phyloP scores from a whole-genome alignment of 2,888 invertebrate species.

The Agrilus mali region DNA sequence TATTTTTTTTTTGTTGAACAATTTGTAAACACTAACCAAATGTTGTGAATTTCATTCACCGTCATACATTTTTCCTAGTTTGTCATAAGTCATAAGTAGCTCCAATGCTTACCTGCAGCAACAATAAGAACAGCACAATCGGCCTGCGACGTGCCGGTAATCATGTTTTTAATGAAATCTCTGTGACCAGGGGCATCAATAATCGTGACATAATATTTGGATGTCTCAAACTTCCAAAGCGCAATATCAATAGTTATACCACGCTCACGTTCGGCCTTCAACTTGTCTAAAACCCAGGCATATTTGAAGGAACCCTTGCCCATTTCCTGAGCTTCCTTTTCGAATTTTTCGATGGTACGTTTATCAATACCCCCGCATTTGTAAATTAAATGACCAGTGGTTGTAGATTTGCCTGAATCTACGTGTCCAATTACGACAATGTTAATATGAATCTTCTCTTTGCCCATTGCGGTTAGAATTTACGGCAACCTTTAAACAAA shows the following conservation, averaged over 20 bases:
- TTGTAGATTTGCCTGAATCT: constrained; percentile 98
- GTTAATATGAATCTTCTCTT: constrained; percentile 98
- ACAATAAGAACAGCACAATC: constrained; percentile 98
- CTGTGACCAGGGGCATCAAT: constrained; percentile 99
- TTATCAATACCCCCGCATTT: constrained; percentile 99
- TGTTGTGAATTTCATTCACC: too few relatives aligned
- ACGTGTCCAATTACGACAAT: constrained; percentile 99
- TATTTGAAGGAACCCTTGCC: constrained; percentile 99
- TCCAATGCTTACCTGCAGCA: constrained; percentile 97
- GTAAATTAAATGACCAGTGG: constrained; percentile 98
- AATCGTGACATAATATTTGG: constrained; percentile 94
- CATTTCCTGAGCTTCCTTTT: constrained; percentile 99
- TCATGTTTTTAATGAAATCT: constrained; percentile 99
- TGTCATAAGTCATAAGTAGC: too few relatives aligned
- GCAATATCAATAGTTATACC: constrained; percentile 99
- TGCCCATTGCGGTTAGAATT: constrained; percentile 32
- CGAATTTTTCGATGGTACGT: constrained; percentile 99
- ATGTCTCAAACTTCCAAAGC: constrained; percentile 96
- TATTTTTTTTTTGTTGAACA: too few relatives aligned
- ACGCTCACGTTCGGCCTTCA: constrained; percentile 99
- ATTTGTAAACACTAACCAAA: too few relatives aligned
- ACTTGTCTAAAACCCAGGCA: constrained; percentile 99
- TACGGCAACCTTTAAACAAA: too few relatives aligned
- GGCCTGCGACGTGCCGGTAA: constrained; percentile 91
- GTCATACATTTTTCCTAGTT: too few relatives aligned